Base-by-base conservation (phyloP, 2,797 vertebrate genomes). In the Salmo trutta region DNA sequence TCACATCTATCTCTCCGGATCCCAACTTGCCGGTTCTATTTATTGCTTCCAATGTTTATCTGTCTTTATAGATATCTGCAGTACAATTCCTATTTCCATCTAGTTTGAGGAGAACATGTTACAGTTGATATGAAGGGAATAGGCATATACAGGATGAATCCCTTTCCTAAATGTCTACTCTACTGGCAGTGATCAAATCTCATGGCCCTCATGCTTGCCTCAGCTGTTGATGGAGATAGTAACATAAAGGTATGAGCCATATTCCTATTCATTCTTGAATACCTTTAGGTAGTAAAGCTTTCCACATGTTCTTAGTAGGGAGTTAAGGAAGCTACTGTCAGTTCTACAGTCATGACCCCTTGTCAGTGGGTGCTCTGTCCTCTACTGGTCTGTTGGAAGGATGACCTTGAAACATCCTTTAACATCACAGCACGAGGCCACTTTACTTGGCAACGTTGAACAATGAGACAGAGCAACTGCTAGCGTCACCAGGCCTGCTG, bases 361-460 rank as follows among this genome's bases (percentile, higher is more conserved):
- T 59, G 56, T 59, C 56, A 21, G 19, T 8, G 56, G 56, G n/a
- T 19, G 56, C 56, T n/a, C 19, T 59, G 19, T 59, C 56, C 56
- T n/a, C 19, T 59, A 59, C 56, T 14, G 41, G 41, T 47, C 10
- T 47, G 41, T 47, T 47, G 41, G 91, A 91, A 81, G 79, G 70
- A 56, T 90, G 91, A 94, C 95, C 94, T 95, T 95, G 93, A 93
- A 91, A 91, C 41, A 90, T 94, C 93, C 91, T 94, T 91, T 88
- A 91, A 91, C 89, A 90, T 93, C 87, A 90, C 86, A 64, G 88
- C 82, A 81, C 84, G 84, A 85, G 91, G 56, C 86, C 59, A 80
- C 88, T 92, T 89, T 88, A 90, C 87, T 88, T 88, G 89, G 87
- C 79, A 78, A 84, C 89, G 75, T 84, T 83, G 83, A 90, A 92